phyloP scores from a whole-genome alignment of 2,888 invertebrate genomes.

The Acanthopleura granulata region DNA sequence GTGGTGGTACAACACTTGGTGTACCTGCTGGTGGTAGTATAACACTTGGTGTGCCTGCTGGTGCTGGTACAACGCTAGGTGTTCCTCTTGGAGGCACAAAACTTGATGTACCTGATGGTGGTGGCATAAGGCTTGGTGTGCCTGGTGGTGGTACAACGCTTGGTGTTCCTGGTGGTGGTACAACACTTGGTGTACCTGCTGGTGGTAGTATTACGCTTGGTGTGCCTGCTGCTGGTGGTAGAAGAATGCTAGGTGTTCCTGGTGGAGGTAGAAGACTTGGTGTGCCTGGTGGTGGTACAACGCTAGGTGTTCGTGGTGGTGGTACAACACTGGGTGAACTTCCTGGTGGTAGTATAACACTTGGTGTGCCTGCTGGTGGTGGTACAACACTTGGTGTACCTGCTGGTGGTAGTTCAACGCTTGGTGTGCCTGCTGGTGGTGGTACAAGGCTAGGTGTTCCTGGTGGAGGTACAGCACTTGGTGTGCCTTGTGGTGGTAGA shows the following conservation, averaged over 20 bases:
- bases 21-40: background rate
- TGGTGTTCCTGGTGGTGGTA: background rate
- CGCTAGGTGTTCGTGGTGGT: background rate
- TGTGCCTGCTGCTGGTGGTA: background rate
- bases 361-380: background rate
- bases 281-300: background rate
- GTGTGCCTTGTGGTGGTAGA: background rate
- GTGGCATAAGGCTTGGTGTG: background rate
- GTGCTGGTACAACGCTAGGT: background rate
- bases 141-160: background rate
- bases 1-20: background rate
- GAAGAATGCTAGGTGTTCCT: background rate
- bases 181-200: background rate
- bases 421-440: background rate
- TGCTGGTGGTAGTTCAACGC: background rate
- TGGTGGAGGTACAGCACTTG: background rate
- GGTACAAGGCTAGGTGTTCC: background rate
- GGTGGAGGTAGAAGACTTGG: background rate
- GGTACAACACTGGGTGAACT: background rate
- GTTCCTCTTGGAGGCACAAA: background rate
- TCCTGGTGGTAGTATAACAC: background rate
- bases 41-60: conserved; percentile 1
- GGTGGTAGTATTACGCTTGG: background rate
- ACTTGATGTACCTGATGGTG: background rate
- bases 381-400: background rate